A percentile compares a stretch with the other conserved stretches of the same genome.
These are phyloP conservation scores for Furcula furcula DNA, from an alignment of 2,888 invertebrate genomes.

Conservation along the genomic window DNA sequence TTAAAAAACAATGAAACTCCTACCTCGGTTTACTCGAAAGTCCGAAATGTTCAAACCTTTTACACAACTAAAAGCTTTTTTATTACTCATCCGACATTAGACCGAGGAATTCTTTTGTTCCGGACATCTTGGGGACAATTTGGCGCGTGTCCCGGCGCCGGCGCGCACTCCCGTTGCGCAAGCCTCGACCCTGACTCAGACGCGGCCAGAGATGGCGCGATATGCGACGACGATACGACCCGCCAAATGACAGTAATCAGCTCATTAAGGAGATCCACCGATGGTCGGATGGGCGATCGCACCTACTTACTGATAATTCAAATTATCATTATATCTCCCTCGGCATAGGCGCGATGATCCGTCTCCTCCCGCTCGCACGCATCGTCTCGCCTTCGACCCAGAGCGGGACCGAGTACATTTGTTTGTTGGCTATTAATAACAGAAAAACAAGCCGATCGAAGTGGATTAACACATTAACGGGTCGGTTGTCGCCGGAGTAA, in stretches of 20 bases:
- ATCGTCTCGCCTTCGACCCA: conserved; percentile 10
- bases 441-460: conserved; percentile 64
- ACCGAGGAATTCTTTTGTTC: conserved; percentile 28
- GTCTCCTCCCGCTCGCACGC: conserved; percentile 19
- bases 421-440: conserved; percentile 71
- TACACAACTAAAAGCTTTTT: conserved; percentile 16
- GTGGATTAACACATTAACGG: conserved; percentile 79
- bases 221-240: conserved; percentile 37
- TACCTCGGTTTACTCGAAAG: background rate
- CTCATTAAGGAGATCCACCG: conserved; percentile 16
- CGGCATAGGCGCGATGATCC: background rate
- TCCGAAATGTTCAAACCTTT: background rate
- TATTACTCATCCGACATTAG: conserved; percentile 19
- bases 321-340: conserved; percentile 17
- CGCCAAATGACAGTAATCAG: conserved; percentile 11
- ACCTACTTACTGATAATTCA: conserved; percentile 28
- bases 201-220: conserved; percentile 17
- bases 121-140: conserved; percentile 7
- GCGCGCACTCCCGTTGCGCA: conserved; percentile 29
- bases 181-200: conserved; percentile 44
- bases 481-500: conserved; percentile 63
- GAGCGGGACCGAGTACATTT: conserved; percentile 40
- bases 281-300: conserved; percentile 8
- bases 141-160: conserved; percentile 5
- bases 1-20: background rate